Base-by-base conservation (phyloP, 2,888 invertebrate species). In the Rotaria sp. region DNA sequence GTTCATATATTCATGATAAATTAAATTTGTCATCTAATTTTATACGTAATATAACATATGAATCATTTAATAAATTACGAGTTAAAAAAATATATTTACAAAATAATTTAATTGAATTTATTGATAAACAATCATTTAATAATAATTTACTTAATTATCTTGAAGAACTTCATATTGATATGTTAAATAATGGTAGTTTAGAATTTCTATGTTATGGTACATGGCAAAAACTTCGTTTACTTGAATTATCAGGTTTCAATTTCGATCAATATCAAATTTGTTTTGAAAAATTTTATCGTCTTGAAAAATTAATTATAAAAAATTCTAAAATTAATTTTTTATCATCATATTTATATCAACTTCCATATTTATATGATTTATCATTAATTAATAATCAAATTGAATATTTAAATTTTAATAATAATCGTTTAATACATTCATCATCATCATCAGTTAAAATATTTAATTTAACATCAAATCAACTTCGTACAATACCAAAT, bases 391-490 rank as follows among this genome's bases (percentile, higher is more conserved):
- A 80, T 41, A 80, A 80, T 80, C 26, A 45, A 7, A 24, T 80
- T 26, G 80, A 80, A 80, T 45, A 80, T 80, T 80, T 80, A 80
- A 45, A 80, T 26, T 45, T 80, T 13, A 45, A 45, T 80, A 18
- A 67, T 30, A n/a, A 80, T 80, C 11, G 11, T 80, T 24, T 24
- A 13, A 3, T 8, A n/a, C 1, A 11, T 4, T 21, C 45, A 80
- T 80, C 45, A 15, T 24, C 45, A 80, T 80, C 80, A 24, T 45
- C 41, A 1, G 45, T 80, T n/a, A 41, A 45, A 80, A 45, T 80
- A 80, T 80, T 80, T n/a, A 80, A 80, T 80, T 80, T 80, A 45
- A 41, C 80, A n/a, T 45, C 41, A 11, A 80, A 80, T 80, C n/a
- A 45, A 80, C 45, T 80, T n/a, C 45, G 41, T 45, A 80, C 11